Percentiles rank a stretch among this genome's conserved stretches.
Evolutionary conservation across 2,113 vertebrate genomes (phyloP).

Genomic region (Mastomys coucha): DNA sequence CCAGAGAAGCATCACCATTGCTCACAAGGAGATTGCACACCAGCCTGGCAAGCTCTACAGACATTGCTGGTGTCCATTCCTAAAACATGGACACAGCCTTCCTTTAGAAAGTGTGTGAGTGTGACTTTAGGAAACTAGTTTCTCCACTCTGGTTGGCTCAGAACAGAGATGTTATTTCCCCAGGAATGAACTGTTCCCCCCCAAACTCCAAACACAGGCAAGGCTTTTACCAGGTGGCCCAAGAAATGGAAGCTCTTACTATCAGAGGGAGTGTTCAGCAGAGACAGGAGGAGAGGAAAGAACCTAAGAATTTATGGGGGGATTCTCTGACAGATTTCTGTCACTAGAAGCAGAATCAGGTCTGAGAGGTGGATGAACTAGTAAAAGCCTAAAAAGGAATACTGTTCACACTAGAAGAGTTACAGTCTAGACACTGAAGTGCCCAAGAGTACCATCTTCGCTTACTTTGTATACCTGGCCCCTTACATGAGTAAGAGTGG

Average conservation of each 20-base stretch:
- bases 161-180: background rate
- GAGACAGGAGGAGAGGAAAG: conserved; percentile 66
- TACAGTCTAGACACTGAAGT: background rate
- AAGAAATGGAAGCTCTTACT: conserved; percentile 33
- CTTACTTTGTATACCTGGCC: background rate
- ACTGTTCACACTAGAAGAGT: background rate
- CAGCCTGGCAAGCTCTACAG: background rate
- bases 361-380: background rate
- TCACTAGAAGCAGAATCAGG: conserved; percentile 16
- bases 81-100: background rate
- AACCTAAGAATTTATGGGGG: conserved; percentile 66
- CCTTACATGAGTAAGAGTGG: background rate
- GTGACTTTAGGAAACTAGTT: background rate
- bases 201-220: background rate
- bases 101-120: background rate
- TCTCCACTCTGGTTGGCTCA: background rate
- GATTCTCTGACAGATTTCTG: conserved; percentile 69
- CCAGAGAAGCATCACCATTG: background rate
- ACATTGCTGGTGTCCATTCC: background rate
- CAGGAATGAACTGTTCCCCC: background rate
- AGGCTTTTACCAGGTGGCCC: conserved; percentile 22
- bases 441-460: background rate
- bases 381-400: background rate
- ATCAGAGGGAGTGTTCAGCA: conserved; percentile 37
- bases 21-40: background rate